Base-by-base conservation (phyloP, 2,888 invertebrate genomes). In the Drepana falcataria region DNA sequence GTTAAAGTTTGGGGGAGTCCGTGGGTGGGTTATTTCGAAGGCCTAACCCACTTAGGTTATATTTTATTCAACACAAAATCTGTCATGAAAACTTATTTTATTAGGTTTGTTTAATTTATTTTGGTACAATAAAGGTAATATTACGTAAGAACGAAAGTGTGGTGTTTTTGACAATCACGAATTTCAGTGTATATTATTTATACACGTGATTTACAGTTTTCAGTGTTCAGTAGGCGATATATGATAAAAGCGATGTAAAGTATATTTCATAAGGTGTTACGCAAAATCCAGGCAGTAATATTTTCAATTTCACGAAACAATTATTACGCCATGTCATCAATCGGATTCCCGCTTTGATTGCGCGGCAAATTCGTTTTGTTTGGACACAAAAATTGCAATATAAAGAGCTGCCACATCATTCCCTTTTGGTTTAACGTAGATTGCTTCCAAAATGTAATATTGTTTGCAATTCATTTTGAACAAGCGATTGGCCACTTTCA, bases 351-450 rank as follows among this genome's bases (percentile, higher is more conserved):
- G 88, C 87, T 91, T 90, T 91, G 91, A 91, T 91, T 91, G 91
- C 89, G 87, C 86, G 85, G 88, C 88, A 89, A 91, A 91, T 89
- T 91, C 86, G 88, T 89, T 91, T 91, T 91, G 90, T 91, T 91
- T 91, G 87, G 83, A 87, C 85, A 87, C 89, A 91, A 90, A 91
- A 91, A 89, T 90, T 91, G 91, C 90, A 90, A 90, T 90, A 88
- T 89, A 91, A 89, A 91, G 89, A 89, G 89, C 87, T 85, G 87
- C 89, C 91, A 90, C 91, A 90, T 90, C 91, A 91, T 91, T 89
- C 90, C 89, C 87, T 85, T 90, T 88, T 79, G 85, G 89, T 85
- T 89, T 87, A 86, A 86, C 89, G 87, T 90, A 87, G 87, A 90
- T 91, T 88, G 89, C 83, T 84, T 84, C 87, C 85, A 87, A 89